A percentile compares a stretch with the other conserved stretches of the same genome.
Conservation (phyloP, 1,140 invertebrate species). For the Achroia grisella region DNA sequence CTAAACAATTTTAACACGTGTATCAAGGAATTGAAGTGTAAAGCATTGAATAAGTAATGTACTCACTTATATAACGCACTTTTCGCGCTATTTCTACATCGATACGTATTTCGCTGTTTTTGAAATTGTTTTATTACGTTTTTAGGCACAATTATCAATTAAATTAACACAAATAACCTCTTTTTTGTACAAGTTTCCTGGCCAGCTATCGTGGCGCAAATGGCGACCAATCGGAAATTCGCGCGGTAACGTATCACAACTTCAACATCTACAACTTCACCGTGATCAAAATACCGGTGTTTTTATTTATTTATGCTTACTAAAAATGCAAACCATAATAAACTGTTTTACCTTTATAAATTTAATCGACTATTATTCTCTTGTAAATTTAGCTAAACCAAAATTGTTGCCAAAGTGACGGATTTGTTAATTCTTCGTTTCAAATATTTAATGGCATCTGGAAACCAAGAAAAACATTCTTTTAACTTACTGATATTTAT, state of each 20-base stretch:
- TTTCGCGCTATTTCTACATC: conserved; percentile 21
- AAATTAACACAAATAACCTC: conserved; percentile 1
- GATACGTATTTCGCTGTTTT: not conserved
- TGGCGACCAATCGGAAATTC: conserved; percentile 56
- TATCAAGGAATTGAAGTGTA: conserved; percentile 6
- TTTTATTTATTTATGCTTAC: conserved; percentile 24
- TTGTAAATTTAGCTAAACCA: conserved; percentile 65
- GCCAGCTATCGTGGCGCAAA: conserved; percentile 54
- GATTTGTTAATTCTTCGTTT: conserved; percentile 9
- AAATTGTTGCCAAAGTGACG: conserved; percentile 45
- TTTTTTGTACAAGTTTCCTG: conserved; percentile 3
- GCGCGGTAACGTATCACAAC: conserved; percentile 15
- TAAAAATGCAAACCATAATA: too few species aligned
- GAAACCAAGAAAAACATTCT: too few species aligned
- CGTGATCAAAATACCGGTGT: conserved; percentile 18
- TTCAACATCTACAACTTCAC: conserved; percentile 42
- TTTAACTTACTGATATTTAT: too few species aligned
- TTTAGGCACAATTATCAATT: conserved; percentile 2
- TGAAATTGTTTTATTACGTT: not conserved
- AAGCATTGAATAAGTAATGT: conserved; percentile 20
- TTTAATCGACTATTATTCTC: conserved; percentile 55
- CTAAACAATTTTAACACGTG: conserved; percentile 1
- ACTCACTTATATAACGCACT: conserved; percentile 45
- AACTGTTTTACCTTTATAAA: conserved; percentile 34
- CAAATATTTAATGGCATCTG: not conserved